Conservation (phyloP, 1,140 invertebrate species). For the Gonatopus flavifemur region DNA sequence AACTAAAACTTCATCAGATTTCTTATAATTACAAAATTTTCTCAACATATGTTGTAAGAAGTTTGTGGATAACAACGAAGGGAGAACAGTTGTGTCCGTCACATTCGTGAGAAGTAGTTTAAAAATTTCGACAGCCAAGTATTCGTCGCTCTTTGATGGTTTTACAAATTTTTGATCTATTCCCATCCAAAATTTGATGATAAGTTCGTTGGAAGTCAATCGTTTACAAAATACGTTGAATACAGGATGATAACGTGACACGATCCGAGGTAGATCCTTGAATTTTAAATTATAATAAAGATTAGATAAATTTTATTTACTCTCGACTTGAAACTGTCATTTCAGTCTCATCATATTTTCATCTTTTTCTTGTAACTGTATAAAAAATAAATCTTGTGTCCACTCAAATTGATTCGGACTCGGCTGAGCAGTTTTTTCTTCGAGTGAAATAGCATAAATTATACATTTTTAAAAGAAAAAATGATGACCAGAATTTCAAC, state of each 20-base stretch:
- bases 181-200: constrained; percentile 59
- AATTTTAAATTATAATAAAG: constrained; percentile 27
- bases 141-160: constrained; percentile 63
- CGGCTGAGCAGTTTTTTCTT: too few species aligned
- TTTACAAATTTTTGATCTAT: constrained; percentile 63
- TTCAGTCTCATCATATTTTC: too few species aligned
- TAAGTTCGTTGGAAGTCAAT: constrained; percentile 54
- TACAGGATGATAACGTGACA: constrained; percentile 63
- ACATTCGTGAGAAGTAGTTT: constrained; percentile 58
- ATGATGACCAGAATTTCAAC: too few species aligned
- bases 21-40: constrained; percentile 58
- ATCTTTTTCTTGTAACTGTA: too few species aligned
- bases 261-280: constrained; percentile 62
- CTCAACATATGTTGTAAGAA: constrained; percentile 62
- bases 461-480: too few species aligned
- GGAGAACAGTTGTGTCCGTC: constrained; percentile 54
- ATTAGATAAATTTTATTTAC: constrained; percentile 16
- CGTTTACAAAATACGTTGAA: constrained; percentile 61
- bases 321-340: too few species aligned
- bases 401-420: too few species aligned
- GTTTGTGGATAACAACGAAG: constrained; percentile 58
- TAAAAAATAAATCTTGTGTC: too few species aligned
- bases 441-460: too few species aligned
- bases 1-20: constrained; percentile 51
- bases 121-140: constrained; percentile 59